Evolutionary conservation across 2,797 vertebrate genomes (phyloP).

Genomic region (Dryobates pubescens): DNA sequence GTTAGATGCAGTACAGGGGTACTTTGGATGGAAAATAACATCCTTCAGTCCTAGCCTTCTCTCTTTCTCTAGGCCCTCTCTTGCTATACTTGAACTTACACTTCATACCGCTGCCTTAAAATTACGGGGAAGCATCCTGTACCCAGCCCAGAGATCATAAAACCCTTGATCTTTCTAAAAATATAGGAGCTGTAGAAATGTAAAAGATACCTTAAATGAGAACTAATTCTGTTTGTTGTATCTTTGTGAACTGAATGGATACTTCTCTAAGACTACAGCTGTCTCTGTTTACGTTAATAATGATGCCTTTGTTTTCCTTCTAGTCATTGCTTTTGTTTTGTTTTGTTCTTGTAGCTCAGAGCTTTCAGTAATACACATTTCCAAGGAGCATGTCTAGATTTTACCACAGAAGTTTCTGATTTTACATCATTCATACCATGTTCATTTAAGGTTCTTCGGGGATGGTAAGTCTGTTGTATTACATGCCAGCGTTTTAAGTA

Average conservation of each 20-base stretch:
- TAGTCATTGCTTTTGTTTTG: conserved; percentile 56
- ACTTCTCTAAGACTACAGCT: not conserved
- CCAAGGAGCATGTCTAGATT: conserved; percentile 80
- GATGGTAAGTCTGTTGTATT: conserved; percentile 82
- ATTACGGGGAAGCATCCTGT: not conserved
- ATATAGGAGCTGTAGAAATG: not conserved
- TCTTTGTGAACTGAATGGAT: not conserved
- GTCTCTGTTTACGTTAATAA: conserved; percentile 30
- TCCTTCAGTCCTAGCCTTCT: not conserved
- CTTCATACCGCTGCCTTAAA: not conserved
- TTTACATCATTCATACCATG: conserved; percentile 76
- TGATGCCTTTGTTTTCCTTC: conserved; percentile 33
- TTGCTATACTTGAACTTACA: not conserved
- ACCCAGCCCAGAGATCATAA: not conserved
- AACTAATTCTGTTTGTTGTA: not conserved
- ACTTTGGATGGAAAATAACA: not conserved
- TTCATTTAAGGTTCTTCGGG: conserved; percentile 88
- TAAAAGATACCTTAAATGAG: not conserved
- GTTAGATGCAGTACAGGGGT: not conserved
- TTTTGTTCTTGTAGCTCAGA: conserved; percentile 80
- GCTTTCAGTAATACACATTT: conserved; percentile 82
- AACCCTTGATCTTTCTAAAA: not conserved
- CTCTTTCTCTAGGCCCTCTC: not conserved
- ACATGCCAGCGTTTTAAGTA: conserved; percentile 43
- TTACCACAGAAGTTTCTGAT: conserved; percentile 76